These are phyloP conservation scores for Allophyes oxyacanthae DNA, from an alignment of 2,888 invertebrate genomes.

Conservation along the genomic window DNA sequence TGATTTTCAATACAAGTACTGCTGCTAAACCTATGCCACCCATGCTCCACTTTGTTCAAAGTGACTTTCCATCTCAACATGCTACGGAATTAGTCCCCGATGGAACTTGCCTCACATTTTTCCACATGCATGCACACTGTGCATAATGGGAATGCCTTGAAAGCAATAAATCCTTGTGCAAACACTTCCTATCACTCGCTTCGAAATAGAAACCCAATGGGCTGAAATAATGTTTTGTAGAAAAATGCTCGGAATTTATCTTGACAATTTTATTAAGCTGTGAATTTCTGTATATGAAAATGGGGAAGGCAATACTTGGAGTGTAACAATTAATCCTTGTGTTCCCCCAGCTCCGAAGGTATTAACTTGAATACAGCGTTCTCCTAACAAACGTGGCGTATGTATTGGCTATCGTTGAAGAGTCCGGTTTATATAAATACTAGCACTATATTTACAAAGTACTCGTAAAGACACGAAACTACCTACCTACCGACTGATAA, in stretches of 20 bases:
- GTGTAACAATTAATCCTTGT: too few species aligned
- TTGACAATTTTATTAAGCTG: neutral
- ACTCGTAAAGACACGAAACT: too few species aligned
- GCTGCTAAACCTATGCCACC: neutral
- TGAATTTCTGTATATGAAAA: too few species aligned
- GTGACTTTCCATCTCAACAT: slow-evolving; percentile 29
- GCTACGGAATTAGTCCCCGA: slow-evolving; percentile 37
- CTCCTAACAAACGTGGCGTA: too few species aligned
- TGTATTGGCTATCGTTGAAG: too few species aligned
- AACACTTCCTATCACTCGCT: slow-evolving; percentile 36
- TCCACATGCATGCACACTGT: slow-evolving; percentile 33
- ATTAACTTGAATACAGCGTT: too few species aligned
- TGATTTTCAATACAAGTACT: neutral
- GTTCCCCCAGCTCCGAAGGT: too few species aligned
- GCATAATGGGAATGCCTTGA: slow-evolving; percentile 43
- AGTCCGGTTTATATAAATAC: too few species aligned
- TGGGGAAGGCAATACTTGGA: too few species aligned
- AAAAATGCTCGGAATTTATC: slow-evolving; percentile 11
- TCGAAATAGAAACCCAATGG: slow-evolving; percentile 31
- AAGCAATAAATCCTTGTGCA: slow-evolving; percentile 44
- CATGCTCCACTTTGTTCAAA: neutral
- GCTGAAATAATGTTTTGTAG: slow-evolving; percentile 18
- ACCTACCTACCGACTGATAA: too few species aligned
- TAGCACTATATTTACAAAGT: too few species aligned
- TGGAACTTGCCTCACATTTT: slow-evolving; percentile 25